A percentile compares a stretch with the other conserved stretches of the same genome.
phyloP scores from a whole-genome alignment of 1,140 invertebrate genomes.

The Drosophila ercepeae region DNA sequence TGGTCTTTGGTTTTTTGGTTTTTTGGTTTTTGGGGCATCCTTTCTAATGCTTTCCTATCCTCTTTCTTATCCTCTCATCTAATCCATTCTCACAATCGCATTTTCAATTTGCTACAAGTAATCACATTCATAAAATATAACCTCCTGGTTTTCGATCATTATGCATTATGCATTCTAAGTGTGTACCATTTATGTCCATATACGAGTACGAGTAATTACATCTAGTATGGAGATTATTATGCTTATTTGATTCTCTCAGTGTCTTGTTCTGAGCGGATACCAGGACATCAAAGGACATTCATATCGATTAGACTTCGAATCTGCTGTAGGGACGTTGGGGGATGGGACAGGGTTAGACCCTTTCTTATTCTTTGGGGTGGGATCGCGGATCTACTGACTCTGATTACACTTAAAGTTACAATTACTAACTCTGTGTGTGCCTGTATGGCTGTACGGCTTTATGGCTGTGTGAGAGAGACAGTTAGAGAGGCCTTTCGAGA shows the following conservation, averaged over 20 bases:
- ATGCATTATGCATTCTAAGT: conserved; percentile 35
- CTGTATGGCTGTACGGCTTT: too few relatives aligned
- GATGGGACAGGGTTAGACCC: conserved; percentile 45
- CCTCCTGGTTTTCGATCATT: conserved; percentile 11
- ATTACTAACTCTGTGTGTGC: conserved; percentile 8
- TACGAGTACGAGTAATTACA: conserved; percentile 42
- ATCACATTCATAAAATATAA: conserved; percentile 72
- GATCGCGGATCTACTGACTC: conserved; percentile 36
- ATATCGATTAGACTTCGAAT: background rate
- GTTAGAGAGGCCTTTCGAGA: conserved; percentile 12
- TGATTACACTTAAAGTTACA: conserved; percentile 16
- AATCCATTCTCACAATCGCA: conserved; percentile 12
- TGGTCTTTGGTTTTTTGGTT: background rate
- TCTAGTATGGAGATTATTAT: conserved; percentile 36
- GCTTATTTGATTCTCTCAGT: conserved; percentile 20
- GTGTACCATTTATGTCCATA: conserved; percentile 25
- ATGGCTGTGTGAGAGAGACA: background rate
- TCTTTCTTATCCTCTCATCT: conserved; percentile 39
- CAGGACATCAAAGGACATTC: background rate
- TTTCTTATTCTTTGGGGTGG: conserved; percentile 28
- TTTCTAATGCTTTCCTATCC: too few relatives aligned
- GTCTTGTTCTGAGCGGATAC: conserved; percentile 10
- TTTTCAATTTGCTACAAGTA: conserved; percentile 44
- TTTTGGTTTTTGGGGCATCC: conserved; percentile 9
- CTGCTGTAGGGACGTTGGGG: background rate